A percentile compares a stretch with the other conserved stretches of the same genome.
phyloP scores from a whole-genome alignment of 1,140 invertebrate genomes.

The Ips nitidus region DNA sequence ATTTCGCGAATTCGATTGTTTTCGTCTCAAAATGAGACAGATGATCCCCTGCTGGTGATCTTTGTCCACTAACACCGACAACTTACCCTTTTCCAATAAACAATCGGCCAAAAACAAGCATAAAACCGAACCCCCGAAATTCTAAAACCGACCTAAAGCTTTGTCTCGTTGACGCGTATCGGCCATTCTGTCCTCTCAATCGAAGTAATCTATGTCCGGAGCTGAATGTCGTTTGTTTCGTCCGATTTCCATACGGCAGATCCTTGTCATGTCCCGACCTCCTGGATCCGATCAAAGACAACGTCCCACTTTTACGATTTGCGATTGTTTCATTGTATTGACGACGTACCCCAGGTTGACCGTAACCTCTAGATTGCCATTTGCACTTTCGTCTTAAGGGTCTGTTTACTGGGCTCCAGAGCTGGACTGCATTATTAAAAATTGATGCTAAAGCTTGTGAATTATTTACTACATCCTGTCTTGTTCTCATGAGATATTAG shows the following conservation, averaged over 20 bases:
- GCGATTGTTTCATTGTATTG: constrained; percentile 6
- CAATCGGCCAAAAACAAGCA: constrained; percentile 20
- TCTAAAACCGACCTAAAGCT: constrained; percentile 19
- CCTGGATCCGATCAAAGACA: constrained; percentile 11
- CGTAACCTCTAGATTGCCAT: constrained; percentile 16
- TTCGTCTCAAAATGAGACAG: no score
- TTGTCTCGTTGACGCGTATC: constrained; percentile 25
- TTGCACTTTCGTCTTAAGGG: constrained; percentile 3
- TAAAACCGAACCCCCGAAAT: constrained; percentile 14
- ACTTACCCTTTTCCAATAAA: constrained; percentile 16
- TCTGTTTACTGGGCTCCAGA: neutral
- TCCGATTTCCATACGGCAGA: constrained; percentile 27
- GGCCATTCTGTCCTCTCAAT: constrained; percentile 28
- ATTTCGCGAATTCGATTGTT: no score
- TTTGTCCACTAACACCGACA: neutral
- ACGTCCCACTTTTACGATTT: constrained; percentile 5
- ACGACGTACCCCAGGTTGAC: constrained; percentile 1
- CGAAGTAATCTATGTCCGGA: constrained; percentile 27
- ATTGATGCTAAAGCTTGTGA: no score
- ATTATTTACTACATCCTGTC: no score
- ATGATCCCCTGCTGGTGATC: no score
- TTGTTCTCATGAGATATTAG: no score
- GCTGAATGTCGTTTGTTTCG: constrained; percentile 27
- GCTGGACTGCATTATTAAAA: no score
- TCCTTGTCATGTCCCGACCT: constrained; percentile 27